Base-by-base conservation (phyloP, 2,797 vertebrate genomes). In the Stomatorhinus walkeri region DNA sequence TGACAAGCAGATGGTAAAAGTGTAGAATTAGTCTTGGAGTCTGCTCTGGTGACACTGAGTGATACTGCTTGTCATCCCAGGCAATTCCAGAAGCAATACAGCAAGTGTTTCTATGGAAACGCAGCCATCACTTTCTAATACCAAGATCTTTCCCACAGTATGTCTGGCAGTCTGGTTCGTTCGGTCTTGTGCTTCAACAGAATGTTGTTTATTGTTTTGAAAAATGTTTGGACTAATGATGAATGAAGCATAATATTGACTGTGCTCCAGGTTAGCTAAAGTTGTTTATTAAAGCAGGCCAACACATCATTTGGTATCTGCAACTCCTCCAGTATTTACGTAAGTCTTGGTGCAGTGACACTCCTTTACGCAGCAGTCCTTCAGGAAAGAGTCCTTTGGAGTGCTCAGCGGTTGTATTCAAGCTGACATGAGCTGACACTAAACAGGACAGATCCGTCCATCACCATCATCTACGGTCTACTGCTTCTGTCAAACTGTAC, bases 1-100 rank as follows among this genome's bases (percentile, higher is more conserved):
- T 83, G 83, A 91, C 24, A 88, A 64, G 48, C 90, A 49, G 87
- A 90, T 81, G 89, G 90, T 88, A 92, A 89, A 90, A 92, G 88
- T 89, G 36, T 91, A 89, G 88, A 72, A 90, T 54, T 88, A 91
- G 89, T 88, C 89, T 89, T 87, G 90, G 59, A 88, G 81, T 88
- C 88, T 89, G 90, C 90, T 83, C 48, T 89, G 68, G 88, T 89
- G 90, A 85, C 89, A 88, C 87, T 59, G 46, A 85, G 22, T 48
- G 81, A 85, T 56, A 40, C 87, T 79, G 32, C 36, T 51, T 48
- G 40, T 81, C 72, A 54, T 88, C 28, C 46, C 28, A 22, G 49
- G 76, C 28, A 32, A 51, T 40, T 46, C 16, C 49, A 43, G 49
- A n/a, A n/a, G 10, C 14, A 59, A 22, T n/a, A 22, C 16, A 32